Conservation (phyloP, 2,797 vertebrate genomes). For the Channa striata region DNA sequence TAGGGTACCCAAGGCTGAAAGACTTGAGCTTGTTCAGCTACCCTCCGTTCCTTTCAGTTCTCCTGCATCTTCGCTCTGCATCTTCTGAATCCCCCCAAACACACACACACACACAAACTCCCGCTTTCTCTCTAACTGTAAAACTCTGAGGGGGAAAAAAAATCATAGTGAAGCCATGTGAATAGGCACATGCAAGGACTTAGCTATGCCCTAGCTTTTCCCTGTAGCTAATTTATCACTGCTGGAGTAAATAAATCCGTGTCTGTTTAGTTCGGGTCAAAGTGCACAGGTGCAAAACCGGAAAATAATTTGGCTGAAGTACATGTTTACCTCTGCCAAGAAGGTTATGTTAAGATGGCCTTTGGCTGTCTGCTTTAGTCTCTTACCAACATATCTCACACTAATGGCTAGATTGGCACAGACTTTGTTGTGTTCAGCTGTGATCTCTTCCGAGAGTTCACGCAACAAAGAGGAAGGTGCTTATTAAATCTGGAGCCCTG, state of each 20-base stretch:
- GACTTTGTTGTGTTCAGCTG: constrained; percentile 25
- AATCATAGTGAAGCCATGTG: constrained; percentile 55
- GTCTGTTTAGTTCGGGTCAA: constrained; percentile 61
- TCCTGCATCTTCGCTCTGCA: constrained; percentile 1
- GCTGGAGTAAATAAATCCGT: constrained; percentile 56
- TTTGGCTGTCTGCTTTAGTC: constrained; percentile 44
- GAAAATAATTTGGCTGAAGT: constrained; percentile 53
- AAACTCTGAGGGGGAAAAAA: constrained; percentile 50
- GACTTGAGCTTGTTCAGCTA: constrained; percentile 22
- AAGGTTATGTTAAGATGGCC: constrained; percentile 51
- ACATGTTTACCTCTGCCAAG: constrained; percentile 45
- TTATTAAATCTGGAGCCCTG: constrained; percentile 51
- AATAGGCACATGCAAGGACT: constrained; percentile 54
- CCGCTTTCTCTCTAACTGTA: constrained; percentile 41
- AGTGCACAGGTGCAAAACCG: constrained; percentile 51
- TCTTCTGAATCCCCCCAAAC: constrained; percentile 15
- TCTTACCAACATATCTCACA: constrained; percentile 36
- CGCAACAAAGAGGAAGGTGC: constrained; percentile 47
- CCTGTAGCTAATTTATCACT: constrained; percentile 52
- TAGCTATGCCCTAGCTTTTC: constrained; percentile 41
- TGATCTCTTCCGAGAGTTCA: constrained; percentile 39
- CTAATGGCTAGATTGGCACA: constrained; percentile 55
- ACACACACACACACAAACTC: constrained; percentile 37
- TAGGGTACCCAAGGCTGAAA: constrained; percentile 43
- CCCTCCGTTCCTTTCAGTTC: constrained; percentile 8